These are phyloP conservation scores for Rhodeus uyekii DNA, from an alignment of 2,797 vertebrate genomes.

Conservation along the genomic window DNA sequence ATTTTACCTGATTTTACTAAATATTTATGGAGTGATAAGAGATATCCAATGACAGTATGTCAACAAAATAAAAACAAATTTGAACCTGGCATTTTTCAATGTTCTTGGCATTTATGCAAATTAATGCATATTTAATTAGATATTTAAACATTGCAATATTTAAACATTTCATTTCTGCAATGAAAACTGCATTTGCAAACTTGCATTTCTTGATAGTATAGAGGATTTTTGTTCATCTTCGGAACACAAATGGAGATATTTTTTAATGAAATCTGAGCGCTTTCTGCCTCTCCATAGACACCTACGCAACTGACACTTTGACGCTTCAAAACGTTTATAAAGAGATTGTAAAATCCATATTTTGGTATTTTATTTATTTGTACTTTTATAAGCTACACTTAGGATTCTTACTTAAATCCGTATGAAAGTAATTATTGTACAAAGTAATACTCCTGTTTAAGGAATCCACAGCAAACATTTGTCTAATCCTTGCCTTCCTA, in stretches of 20 bases:
- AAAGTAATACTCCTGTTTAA: constrained; percentile 1
- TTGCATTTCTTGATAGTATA: too few species aligned
- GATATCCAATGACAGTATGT: background rate
- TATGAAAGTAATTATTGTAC: background rate
- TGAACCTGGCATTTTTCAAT: background rate
- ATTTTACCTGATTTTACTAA: background rate
- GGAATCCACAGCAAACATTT: background rate
- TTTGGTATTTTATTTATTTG: background rate
- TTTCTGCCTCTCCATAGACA: too few species aligned
- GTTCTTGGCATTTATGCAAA: background rate
- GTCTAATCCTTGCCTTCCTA: constrained; percentile 1
- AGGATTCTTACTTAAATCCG: constrained; percentile 33
- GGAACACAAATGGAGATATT: too few species aligned
- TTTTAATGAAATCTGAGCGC: too few species aligned
- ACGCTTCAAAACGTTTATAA: too few species aligned
- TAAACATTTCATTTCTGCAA: too few species aligned
- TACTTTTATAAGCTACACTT: background rate
- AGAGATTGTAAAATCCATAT: too few species aligned
- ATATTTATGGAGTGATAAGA: background rate
- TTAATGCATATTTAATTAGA: background rate
- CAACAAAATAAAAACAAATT: background rate
- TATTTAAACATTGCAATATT: too few species aligned
- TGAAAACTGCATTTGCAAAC: too few species aligned
- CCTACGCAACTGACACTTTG: too few species aligned
- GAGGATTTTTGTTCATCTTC: too few species aligned